Evolutionary conservation across 2,113 vertebrate species (phyloP), one percentile per base, ranked within the genome.

Genomic region (Nycticryphes semicollaris): DNA sequence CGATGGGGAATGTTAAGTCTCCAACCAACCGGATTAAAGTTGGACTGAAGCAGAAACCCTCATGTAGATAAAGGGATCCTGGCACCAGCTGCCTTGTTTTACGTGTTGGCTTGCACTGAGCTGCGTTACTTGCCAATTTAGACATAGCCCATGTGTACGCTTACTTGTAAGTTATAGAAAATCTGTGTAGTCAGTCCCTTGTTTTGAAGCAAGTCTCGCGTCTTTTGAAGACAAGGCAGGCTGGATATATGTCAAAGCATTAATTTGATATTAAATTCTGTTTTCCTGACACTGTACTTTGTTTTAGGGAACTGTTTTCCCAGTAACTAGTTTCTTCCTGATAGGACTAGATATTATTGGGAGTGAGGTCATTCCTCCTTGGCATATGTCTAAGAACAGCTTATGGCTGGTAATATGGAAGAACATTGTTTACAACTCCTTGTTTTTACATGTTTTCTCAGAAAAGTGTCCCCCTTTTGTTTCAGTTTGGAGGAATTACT

Each of bases 1-100:
- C 0, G 0, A 37, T 9, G 14, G 56, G 59, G 28, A 93, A 15
- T 14, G 3, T 50, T 69, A 0, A 1, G 16, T 28, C 16, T 78
- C 28, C 72, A 59, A 41, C 22, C 70, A 64, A 22, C 11, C 10
- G 3, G 4, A 27, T 28, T 31, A 2, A 86, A 69, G 31, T 28
- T 78, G 73, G 30, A n/a, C 60, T 23, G 20, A 79, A 85, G 78
- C 5, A 56, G 25, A 74, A 93, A 9, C 28, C 43, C 45, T 53
- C 19, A 18, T 9, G 56, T 59, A 50, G 56, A 14, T 81, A 50
- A 43, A 91, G 39, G 18, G 47, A 14, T 54, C 19, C 60, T 54
- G 33, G 14, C 0, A 0, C 70, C 53, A 82, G 23, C 33, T 48
- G 30, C 53, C 41, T 85, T 39, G 20, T 72, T 72, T 68, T 11